phyloP scores from a whole-genome alignment of 2,888 invertebrate genomes.

The Brenthis hecate region DNA sequence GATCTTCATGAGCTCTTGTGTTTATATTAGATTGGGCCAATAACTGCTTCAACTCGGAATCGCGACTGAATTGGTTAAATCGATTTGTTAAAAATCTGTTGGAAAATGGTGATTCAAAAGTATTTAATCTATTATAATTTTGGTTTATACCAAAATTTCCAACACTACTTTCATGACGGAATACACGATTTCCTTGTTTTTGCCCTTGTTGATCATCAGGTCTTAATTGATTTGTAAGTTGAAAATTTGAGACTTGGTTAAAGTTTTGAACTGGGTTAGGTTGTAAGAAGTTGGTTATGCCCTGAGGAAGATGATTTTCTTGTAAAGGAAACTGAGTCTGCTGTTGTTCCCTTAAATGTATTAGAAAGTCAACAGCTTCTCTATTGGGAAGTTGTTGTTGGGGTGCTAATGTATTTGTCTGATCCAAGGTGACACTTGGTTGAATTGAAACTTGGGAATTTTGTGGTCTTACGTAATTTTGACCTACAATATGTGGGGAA shows the following conservation, averaged over 20 bases:
- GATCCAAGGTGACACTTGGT: slow-evolving; percentile 71
- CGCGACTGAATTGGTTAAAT: slow-evolving; percentile 67
- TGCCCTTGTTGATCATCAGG: slow-evolving; percentile 57
- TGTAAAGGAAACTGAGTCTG: slow-evolving; percentile 73
- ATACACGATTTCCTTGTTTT: slow-evolving; percentile 71
- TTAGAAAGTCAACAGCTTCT: slow-evolving; percentile 80
- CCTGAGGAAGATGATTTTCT: slow-evolving; percentile 76
- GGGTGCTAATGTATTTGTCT: slow-evolving; percentile 60
- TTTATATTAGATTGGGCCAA: slow-evolving; percentile 86
- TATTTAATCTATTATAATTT: slow-evolving; percentile 66
- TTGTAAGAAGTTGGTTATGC: slow-evolving; percentile 67
- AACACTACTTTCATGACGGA: slow-evolving; percentile 82
- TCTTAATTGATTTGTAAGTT: slow-evolving; percentile 55
- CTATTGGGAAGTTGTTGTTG: slow-evolving; percentile 83
- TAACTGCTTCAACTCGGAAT: slow-evolving; percentile 84
- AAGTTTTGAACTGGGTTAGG: slow-evolving; percentile 58
- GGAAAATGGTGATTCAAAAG: slow-evolving; percentile 54
- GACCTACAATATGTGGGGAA: slow-evolving; percentile 52
- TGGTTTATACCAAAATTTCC: slow-evolving; percentile 85
- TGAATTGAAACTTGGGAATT: slow-evolving; percentile 73
- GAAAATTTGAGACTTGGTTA: slow-evolving; percentile 59
- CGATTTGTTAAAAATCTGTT: slow-evolving; percentile 61
- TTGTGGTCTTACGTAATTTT: slow-evolving; percentile 55
- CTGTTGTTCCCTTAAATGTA: slow-evolving; percentile 72
- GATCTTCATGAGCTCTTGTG: slow-evolving; percentile 85